Evolutionary conservation across 2,888 invertebrate genomes (phyloP).

Genomic region (Eilema sororculum): DNA sequence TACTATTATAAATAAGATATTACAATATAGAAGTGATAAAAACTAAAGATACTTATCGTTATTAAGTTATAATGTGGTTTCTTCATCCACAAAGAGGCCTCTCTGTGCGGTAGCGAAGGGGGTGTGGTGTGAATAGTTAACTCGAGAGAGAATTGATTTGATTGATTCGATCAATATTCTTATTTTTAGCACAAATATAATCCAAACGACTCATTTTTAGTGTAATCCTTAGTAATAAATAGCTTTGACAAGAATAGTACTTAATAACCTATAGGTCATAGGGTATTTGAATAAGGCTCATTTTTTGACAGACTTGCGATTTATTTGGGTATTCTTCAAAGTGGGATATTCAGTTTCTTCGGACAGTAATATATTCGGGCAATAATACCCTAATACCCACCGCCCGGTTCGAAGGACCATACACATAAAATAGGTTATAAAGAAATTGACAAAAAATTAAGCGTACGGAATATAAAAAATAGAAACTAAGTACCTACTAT

Average conservation of each 20-base stretch:
- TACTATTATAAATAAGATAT: conserved; percentile 1
- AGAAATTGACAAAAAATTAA: too few species aligned
- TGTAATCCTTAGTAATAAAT: not conserved
- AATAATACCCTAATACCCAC: not conserved
- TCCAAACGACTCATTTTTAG: not conserved
- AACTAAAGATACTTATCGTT: not conserved
- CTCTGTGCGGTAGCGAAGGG: not conserved
- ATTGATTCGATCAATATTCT: not conserved
- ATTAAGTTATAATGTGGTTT: not conserved
- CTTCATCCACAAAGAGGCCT: not conserved
- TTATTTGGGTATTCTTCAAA: not conserved
- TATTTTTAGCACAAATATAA: not conserved
- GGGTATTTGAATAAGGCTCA: not conserved
- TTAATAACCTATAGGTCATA: too few species aligned
- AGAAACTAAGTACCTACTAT: too few species aligned
- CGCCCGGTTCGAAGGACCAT: not conserved
- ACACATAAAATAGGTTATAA: too few species aligned
- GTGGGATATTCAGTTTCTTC: not conserved
- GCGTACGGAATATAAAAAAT: too few species aligned
- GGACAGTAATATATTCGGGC: not conserved
- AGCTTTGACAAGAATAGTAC: not conserved
- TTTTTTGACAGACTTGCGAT: not conserved
- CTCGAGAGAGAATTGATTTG: not conserved
- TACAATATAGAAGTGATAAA: not conserved
- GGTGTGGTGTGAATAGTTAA: not conserved